Evolutionary conservation across 1,140 invertebrate species (phyloP), one percentile per base, ranked within the genome.

Genomic region (Ctenoplectra terminalis): DNA sequence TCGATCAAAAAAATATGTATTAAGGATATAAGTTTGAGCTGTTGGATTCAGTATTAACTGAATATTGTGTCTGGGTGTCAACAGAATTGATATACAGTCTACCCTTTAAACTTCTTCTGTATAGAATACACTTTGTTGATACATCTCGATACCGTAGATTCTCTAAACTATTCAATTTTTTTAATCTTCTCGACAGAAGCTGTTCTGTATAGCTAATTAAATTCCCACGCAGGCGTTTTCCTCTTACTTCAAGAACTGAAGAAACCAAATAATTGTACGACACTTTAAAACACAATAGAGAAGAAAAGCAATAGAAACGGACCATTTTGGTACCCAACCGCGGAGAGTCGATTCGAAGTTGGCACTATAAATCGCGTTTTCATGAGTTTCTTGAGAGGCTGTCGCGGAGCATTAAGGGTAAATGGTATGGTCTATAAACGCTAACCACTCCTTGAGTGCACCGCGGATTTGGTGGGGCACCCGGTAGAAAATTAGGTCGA

Each of bases 401-500:
- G 77, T 34, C 60, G 75, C 61, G 63, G 63, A 74, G 56, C 86
- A 84, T 88, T 75, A 67, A 60, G 43, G 58, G 64, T 64, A 78
- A 72, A 79, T 81, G 67, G 81, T 71, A 69, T 37, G 82, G 75
- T 73, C 70, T 71, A 72, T 82, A 87, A 87, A 80, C 67, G 78
- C 34, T 79, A 77, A 85, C 74, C 79, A 64, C 74, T 76, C 50
- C 60, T 85, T 69, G 75, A 83, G 60, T 54, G 72, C 79, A 58
- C 58, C 66, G 58, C 58, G 70, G 58, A 84, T 87, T 84, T 84
- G 82, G 69, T 71, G 85, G 58, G 70, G 60, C 69, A 74, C 50
- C 56, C 48, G 60, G 74, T 83, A 74, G 82, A 83, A 88, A 90
- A 89, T 90, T 89, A 86, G 87, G 86, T 89, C 84, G 82, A 58